phyloP scores from a whole-genome alignment of 2,797 vertebrate species.

The Microtus californicus region DNA sequence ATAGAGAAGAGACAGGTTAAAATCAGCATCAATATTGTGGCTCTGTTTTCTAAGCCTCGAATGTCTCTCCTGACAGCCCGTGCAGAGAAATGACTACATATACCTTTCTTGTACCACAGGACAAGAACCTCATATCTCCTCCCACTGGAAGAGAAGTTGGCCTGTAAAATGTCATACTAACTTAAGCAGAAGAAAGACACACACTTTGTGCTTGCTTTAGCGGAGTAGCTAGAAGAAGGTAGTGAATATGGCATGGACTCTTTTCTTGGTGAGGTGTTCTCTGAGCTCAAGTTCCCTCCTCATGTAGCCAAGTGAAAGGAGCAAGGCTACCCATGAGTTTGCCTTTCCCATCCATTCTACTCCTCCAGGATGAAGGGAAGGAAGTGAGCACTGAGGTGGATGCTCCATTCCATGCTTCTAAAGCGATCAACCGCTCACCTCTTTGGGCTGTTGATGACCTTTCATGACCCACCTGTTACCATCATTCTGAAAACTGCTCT shows the following conservation, averaged over 20 bases:
- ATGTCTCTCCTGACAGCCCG: background rate
- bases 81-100: background rate
- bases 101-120: background rate
- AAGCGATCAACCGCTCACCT: accelerated
- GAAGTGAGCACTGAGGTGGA: background rate
- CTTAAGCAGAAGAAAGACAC: background rate
- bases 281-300: background rate
- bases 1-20: background rate
- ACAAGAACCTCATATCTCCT: background rate
- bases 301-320: accelerated
- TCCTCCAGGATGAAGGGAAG: background rate
- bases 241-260: background rate
- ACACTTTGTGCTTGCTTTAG: background rate
- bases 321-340: accelerated
- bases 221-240: background rate
- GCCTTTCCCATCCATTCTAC: background rate
- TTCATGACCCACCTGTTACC: background rate
- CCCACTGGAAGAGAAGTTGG: background rate
- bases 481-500: background rate
- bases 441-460: background rate
- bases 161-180: background rate
- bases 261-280: background rate
- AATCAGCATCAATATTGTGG: background rate
- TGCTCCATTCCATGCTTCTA: background rate
- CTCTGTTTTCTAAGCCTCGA: too few species aligned